Conservation (phyloP, 2,888 invertebrate genomes). For the Arctia plantaginis region DNA sequence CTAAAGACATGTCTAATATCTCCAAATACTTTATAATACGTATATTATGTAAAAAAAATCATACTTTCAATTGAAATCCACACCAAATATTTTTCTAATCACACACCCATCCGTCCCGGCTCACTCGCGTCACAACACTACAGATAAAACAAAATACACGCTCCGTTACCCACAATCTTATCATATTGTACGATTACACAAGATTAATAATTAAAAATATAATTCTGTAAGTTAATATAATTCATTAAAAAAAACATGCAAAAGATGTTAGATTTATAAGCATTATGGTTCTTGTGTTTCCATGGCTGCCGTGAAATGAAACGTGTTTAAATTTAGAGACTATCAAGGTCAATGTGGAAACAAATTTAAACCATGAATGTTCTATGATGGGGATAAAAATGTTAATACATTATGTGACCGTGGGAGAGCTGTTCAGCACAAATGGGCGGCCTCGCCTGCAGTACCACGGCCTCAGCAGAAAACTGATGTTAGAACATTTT, state of each 20-base stretch:
- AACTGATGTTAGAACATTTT: no score
- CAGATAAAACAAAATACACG: constrained; percentile 6
- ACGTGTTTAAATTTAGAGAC: neutral
- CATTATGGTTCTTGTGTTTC: neutral
- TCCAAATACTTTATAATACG: neutral
- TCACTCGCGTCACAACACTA: constrained; percentile 22
- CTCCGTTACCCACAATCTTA: constrained; percentile 15
- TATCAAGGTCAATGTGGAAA: neutral
- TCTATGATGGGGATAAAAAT: neutral
- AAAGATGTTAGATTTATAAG: neutral
- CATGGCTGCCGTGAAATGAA: constrained; percentile 1
- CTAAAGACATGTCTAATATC: neutral
- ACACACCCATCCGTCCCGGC: constrained; percentile 8
- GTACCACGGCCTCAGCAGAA: no score
- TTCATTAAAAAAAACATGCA: neutral
- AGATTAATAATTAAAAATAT: neutral
- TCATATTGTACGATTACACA: constrained; percentile 13
- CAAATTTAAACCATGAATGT: neutral
- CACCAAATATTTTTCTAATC: neutral
- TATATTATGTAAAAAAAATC: neutral
- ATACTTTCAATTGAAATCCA: constrained; percentile 1
- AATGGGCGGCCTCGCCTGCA: no score
- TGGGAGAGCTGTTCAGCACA: no score
- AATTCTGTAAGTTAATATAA: neutral
- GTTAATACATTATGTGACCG: neutral